These are phyloP conservation scores for Epirrita christyi DNA, from an alignment of 2,888 invertebrate genomes.

Conservation along the genomic window DNA sequence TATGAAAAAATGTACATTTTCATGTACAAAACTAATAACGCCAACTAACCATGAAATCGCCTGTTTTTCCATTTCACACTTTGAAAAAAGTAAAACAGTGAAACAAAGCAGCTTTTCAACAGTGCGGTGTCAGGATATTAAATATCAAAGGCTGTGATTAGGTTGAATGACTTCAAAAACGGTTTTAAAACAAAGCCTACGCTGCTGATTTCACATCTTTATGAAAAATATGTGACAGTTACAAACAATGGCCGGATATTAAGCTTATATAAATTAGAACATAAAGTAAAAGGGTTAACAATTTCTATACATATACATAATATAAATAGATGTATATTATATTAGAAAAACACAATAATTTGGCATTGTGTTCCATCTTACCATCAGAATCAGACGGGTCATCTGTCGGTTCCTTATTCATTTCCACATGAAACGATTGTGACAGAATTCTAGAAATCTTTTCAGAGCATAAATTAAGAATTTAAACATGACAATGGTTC, in stretches of 20 bases:
- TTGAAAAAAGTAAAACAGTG: constrained; percentile 57
- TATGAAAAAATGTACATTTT: constrained; percentile 36
- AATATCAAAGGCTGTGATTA: constrained; percentile 42
- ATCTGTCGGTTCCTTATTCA: constrained; percentile 20
- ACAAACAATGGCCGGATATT: too few species aligned
- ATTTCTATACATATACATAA: too few species aligned
- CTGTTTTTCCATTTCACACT: constrained; percentile 78
- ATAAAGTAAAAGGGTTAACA: too few species aligned
- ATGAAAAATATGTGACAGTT: too few species aligned
- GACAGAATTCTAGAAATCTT: constrained; percentile 22
- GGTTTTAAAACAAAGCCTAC: constrained; percentile 20
- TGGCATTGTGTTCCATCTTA: too few species aligned
- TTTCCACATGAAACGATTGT: constrained; percentile 19
- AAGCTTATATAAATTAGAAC: too few species aligned
- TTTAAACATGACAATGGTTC: constrained; percentile 6
- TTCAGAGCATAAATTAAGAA: constrained; percentile 17
- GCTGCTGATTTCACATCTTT: neutral
- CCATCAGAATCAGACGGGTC: constrained; percentile 28
- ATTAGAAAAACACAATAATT: too few species aligned
- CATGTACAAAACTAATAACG: constrained; percentile 62
- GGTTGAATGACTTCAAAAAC: constrained; percentile 34
- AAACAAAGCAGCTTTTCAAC: constrained; percentile 64
- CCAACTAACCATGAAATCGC: constrained; percentile 82
- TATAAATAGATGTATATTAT: too few species aligned
- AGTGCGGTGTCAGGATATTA: constrained; percentile 45